phyloP scores from a whole-genome alignment of 2,888 invertebrate species.

The Tetrapedia diversipes region DNA sequence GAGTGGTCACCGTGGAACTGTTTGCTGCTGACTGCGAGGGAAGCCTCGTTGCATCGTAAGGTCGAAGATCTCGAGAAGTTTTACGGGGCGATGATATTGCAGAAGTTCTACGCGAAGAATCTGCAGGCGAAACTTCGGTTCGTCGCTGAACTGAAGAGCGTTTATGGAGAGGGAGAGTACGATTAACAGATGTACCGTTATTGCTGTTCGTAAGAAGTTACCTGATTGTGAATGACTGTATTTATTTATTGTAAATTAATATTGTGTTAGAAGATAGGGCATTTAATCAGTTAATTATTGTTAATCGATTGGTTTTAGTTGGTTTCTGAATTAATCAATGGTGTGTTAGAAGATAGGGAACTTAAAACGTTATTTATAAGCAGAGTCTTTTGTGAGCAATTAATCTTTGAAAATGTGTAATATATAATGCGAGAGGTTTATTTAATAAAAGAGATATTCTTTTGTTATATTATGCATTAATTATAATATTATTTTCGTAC shows the following conservation, averaged over 20 bases:
- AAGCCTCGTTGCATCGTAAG: constrained; percentile 90
- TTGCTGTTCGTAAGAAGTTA: not conserved
- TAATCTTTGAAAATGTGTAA: not conserved
- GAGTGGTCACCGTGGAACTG: constrained; percentile 98
- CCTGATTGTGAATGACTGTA: not conserved
- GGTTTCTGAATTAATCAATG: no score
- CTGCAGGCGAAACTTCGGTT: constrained; percentile 88
- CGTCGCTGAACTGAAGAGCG: constrained; percentile 61
- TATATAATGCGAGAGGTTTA: no score
- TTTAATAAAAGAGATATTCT: not conserved
- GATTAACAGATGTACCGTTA: not conserved
- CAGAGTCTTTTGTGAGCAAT: no score
- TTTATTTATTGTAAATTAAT: no score
- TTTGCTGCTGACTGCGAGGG: constrained; percentile 91
- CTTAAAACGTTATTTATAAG: not conserved
- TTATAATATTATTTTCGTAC: no score
- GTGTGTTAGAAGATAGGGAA: not conserved
- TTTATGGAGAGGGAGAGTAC: not conserved
- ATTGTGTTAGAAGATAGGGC: no score
- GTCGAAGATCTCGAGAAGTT: constrained; percentile 76
- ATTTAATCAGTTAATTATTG: no score
- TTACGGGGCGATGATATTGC: constrained; percentile 88
- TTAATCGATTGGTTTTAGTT: no score
- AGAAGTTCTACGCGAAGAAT: constrained; percentile 87
- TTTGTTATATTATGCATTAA: no score